Evolutionary conservation across 1,140 invertebrate species (phyloP).

Genomic region (Leptinotarsa lineolata): DNA sequence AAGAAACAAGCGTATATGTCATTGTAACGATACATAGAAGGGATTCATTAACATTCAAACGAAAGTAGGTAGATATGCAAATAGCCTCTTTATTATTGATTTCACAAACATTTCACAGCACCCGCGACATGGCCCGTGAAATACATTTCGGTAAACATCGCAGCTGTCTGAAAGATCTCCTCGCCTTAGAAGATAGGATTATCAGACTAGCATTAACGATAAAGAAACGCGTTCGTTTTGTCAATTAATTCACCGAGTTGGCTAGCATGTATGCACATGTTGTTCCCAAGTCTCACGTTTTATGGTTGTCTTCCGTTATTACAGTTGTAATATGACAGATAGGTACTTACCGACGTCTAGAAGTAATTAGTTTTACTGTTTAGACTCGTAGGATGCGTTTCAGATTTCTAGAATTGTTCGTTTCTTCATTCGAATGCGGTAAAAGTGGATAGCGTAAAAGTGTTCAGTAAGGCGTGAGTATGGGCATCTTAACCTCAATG

Average conservation of each 20-base stretch:
- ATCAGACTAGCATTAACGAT: background rate
- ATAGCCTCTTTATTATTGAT: too few relatives aligned
- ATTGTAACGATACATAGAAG: too few relatives aligned
- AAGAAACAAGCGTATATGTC: too few relatives aligned
- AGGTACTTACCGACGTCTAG: background rate
- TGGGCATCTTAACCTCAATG: too few relatives aligned
- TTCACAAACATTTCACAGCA: too few relatives aligned
- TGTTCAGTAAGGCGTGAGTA: too few relatives aligned
- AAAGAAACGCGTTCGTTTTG: background rate
- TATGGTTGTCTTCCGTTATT: conserved; percentile 2
- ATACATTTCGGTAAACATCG: too few relatives aligned
- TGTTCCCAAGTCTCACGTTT: background rate
- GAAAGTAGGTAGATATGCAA: too few relatives aligned
- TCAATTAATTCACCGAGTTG: background rate
- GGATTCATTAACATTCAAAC: too few relatives aligned
- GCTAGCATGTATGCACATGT: background rate
- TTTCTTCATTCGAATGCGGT: background rate
- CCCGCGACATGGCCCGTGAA: too few relatives aligned
- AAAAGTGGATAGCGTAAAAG: too few relatives aligned
- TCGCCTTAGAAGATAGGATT: background rate
- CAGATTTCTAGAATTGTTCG: background rate
- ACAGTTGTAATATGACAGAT: conserved; percentile 8
- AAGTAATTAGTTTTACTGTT: background rate
- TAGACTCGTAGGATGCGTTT: background rate
- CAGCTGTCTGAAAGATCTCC: too few relatives aligned